Conservation (phyloP, 2,888 invertebrate genomes). For the Acanthopleura granulata region DNA sequence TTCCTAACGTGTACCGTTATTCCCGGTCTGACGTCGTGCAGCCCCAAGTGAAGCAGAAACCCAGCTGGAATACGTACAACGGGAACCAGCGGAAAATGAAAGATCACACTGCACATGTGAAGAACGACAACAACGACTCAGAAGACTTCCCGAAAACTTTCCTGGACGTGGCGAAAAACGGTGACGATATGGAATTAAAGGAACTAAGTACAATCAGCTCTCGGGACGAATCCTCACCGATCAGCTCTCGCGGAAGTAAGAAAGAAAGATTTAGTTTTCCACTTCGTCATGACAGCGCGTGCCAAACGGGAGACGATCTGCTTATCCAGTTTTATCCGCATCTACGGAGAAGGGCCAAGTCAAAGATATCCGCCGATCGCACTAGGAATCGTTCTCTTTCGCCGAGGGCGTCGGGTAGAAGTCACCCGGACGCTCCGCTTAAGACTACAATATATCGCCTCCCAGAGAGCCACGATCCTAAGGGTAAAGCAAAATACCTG, state of each 20-base stretch:
- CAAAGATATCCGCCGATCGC: neutral
- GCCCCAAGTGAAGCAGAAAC: neutral
- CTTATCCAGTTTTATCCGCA: conserved; percentile 16
- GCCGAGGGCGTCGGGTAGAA: neutral
- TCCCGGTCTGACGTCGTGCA: conserved; percentile 15
- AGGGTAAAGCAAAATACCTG: neutral
- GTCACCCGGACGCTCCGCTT: neutral
- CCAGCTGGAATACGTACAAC: neutral
- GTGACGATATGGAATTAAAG: conserved; percentile 10
- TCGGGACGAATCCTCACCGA: conserved; percentile 5
- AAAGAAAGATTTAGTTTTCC: neutral
- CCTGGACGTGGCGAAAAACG: neutral
- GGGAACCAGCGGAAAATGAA: neutral
- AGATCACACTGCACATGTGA: neutral
- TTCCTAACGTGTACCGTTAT: conserved; percentile 19
- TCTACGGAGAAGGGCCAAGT: neutral
- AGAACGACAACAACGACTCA: neutral
- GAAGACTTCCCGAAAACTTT: neutral
- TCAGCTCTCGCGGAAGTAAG: neutral
- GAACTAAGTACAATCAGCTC: conserved; percentile 18
- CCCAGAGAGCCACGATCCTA: neutral
- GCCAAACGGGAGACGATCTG: conserved; percentile 21
- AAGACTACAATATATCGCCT: neutral
- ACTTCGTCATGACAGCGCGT: conserved; percentile 5
- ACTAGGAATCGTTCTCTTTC: neutral